Percentiles rank a stretch among this genome's conserved stretches.
Conservation (phyloP, 2,888 invertebrate genomes). For the Osmoderma eremita region DNA sequence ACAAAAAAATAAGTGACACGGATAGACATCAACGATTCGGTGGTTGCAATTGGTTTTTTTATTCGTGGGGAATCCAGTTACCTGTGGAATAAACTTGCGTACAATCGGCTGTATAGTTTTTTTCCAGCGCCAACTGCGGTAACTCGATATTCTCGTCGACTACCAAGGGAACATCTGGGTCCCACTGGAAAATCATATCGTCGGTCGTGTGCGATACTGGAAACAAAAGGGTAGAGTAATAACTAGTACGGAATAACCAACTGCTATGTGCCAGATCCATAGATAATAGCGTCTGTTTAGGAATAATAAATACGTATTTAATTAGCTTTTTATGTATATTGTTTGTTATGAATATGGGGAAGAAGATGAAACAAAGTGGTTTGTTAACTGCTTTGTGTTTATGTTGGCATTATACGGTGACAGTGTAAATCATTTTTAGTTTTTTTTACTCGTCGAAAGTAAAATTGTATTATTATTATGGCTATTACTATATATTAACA, state of each 20-base stretch:
- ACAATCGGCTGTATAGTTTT: conserved; percentile 90
- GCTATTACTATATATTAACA: too few species aligned
- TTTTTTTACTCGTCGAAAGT: too few species aligned
- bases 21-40: neutral
- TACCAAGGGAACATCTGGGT: conserved; percentile 87
- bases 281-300: neutral
- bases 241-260: neutral
- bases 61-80: conserved; percentile 55
- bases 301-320: neutral
- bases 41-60: neutral
- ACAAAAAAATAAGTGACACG: conserved; percentile 48
- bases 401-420: too few species aligned
- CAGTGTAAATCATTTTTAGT: too few species aligned
- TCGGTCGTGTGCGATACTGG: conserved; percentile 94
- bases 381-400: too few species aligned
- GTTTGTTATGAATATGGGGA: neutral
- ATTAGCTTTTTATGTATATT: neutral
- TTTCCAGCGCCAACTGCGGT: conserved; percentile 85
- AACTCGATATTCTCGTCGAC: conserved; percentile 91
- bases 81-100: conserved; percentile 93
- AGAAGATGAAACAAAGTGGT: too few species aligned
- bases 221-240: conserved; percentile 48
- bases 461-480: too few species aligned
- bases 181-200: conserved; percentile 94
- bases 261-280: neutral